A percentile compares a stretch with the other conserved stretches of the same genome.
These are phyloP conservation scores for Cheilosia urbana DNA, from an alignment of 2,888 invertebrate species.

Conservation along the genomic window DNA sequence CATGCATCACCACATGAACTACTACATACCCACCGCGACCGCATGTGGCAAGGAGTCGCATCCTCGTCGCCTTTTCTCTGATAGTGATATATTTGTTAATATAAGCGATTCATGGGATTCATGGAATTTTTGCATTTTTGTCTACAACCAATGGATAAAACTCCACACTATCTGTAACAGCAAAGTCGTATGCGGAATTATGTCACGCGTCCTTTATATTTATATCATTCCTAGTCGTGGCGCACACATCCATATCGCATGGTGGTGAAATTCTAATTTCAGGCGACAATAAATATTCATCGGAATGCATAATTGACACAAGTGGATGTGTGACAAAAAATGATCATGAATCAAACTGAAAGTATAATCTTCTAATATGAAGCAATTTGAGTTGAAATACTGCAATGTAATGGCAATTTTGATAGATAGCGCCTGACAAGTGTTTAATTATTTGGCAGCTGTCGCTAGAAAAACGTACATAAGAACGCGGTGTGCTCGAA, in stretches of 20 bases:
- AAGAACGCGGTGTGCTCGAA: not conserved
- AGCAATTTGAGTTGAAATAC: not conserved
- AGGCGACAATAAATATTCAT: conserved; percentile 71
- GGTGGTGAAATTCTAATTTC: conserved; percentile 62
- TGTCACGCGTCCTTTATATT: conserved; percentile 57
- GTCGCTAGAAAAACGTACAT: conserved; percentile 1
- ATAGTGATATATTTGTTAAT: conserved; percentile 67
- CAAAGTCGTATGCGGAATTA: conserved; percentile 39
- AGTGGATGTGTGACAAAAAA: conserved; percentile 54
- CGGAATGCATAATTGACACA: conserved; percentile 73
- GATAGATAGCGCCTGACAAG: conserved; percentile 7
- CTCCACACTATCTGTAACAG: not conserved
- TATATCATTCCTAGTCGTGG: conserved; percentile 30
- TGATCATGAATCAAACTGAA: conserved; percentile 60
- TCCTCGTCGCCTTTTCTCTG: conserved; percentile 2
- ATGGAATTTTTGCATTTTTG: conserved; percentile 33
- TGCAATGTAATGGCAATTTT: not conserved
- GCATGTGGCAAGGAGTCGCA: conserved; percentile 34
- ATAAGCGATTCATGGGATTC: conserved; percentile 56
- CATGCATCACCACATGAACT: conserved; percentile 8
- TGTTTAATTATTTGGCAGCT: conserved; percentile 34
- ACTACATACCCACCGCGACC: conserved; percentile 31
- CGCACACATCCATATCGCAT: not conserved
- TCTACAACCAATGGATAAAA: conserved; percentile 28
- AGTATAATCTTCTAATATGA: conserved; percentile 20